These are phyloP conservation scores for Poecilia latipinna DNA, from an alignment of 2,113 vertebrate genomes.

Conservation along the genomic window DNA sequence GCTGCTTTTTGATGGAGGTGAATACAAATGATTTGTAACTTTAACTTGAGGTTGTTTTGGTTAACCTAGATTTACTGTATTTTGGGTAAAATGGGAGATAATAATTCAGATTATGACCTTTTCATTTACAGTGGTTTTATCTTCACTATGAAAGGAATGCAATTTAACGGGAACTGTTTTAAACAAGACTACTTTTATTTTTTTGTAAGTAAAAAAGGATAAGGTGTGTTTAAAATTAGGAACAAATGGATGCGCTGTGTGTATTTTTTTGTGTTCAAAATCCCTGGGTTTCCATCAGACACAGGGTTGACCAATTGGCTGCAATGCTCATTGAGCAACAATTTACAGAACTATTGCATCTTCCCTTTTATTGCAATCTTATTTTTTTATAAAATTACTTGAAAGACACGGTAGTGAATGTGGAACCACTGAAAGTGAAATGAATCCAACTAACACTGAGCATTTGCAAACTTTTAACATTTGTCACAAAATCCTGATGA, in stretches of 20 bases:
- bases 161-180: background rate
- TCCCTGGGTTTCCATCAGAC: too few relatives aligned
- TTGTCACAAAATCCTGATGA: slow-evolving; percentile 52
- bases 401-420: slow-evolving; percentile 7
- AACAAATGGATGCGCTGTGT: background rate
- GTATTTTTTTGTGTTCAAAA: too few relatives aligned
- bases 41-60: slow-evolving; percentile 39
- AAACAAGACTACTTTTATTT: background rate
- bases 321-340: background rate
- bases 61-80: background rate
- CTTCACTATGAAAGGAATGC: slow-evolving; percentile 4
- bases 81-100: background rate
- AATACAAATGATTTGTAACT: slow-evolving; percentile 24
- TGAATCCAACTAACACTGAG: slow-evolving; percentile 9
- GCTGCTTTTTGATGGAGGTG: background rate
- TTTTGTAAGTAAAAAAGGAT: background rate
- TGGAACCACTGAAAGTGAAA: slow-evolving; percentile 57
- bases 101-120: background rate
- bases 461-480: slow-evolving; percentile 37
- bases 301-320: too few relatives aligned
- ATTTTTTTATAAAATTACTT: background rate
- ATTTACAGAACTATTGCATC: background rate
- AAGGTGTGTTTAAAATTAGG: too few relatives aligned
- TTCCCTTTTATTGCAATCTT: background rate
- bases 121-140: slow-evolving; percentile 55